Base-by-base conservation (phyloP, 1,140 invertebrate genomes). In the Tribolium madens region DNA sequence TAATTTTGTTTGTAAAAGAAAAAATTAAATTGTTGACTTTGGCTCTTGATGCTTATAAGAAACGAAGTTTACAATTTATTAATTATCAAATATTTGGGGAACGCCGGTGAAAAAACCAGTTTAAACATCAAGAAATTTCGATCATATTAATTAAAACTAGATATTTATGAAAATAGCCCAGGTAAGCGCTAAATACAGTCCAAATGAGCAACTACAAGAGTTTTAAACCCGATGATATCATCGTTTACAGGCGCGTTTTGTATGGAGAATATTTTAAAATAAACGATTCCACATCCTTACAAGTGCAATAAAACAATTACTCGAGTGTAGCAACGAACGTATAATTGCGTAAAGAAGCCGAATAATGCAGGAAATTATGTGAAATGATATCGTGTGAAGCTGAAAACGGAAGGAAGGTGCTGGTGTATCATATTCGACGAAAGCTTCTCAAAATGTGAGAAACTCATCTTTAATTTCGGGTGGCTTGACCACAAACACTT, bases 301-400 rank as follows among this genome's bases (percentile, higher is more conserved):
- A 73, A 73, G 47, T 73, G 71, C 71, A 73, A 73, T 73, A 73
- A 53, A 73, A 57, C 71, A 73, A 53, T 73, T 73, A 57, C 48
- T 26, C 48, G 47, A 71, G 18, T 48, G 47, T 71, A 71, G 68
- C 14, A 71, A 50, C 36, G 71, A 52, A 33, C 26, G 48, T 17
- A 73, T 73, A 73, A 73, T 57, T 73, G 71, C 71, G 71, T 31
- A 57, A 73, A 53, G 71, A 73, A 73, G 71, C 71, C 71, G 71
- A 50, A 73, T 31, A 52, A 73, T 73, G 26, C 71, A 73, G 71
- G 71, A 73, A 73, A 73, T 73, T 73, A 50, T 57, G 47, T 33
- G 46, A 52, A 52, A 52, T 42, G 26, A 73, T 73, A 73, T 73
- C 71, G 71, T 73, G 48, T 57, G 71, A 73, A 73, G 50, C 31